phyloP scores from a whole-genome alignment of 92 coral and sea anemone genomes.

The Parazoanthus swiftii region DNA sequence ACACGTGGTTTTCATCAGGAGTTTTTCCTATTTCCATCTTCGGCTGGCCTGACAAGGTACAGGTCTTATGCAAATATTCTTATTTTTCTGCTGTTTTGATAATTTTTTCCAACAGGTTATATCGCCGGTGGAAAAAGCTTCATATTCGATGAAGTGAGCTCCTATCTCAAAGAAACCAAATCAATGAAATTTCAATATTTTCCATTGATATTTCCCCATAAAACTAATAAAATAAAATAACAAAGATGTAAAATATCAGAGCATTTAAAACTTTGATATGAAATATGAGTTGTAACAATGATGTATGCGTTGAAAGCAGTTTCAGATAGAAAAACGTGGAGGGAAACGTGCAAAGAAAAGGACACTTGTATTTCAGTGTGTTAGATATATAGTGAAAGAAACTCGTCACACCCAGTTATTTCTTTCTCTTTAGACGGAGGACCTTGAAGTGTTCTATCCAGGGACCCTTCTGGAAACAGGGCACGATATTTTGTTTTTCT shows the following conservation, averaged over 20 bases:
- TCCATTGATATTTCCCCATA: too few species aligned
- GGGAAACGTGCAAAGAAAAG: not conserved
- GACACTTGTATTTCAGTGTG: too few species aligned
- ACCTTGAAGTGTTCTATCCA: constrained; percentile 84
- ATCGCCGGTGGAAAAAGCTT: too few species aligned
- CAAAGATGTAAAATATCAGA: too few species aligned
- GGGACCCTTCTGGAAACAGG: constrained; percentile 97
- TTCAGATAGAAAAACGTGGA: too few species aligned
- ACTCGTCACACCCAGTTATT: not conserved
- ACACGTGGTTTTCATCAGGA: constrained; percentile 99
- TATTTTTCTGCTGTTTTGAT: not conserved
- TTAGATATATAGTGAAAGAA: not conserved
- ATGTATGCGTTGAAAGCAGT: too few species aligned
- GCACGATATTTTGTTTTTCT: constrained; percentile 96
- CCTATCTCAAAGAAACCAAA: not conserved
- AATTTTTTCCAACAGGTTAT: too few species aligned
- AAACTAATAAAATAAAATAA: too few species aligned
- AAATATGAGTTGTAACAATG: too few species aligned
- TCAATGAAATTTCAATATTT: too few species aligned
- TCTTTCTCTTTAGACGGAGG: constrained; percentile 71
- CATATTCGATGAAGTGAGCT: too few species aligned
- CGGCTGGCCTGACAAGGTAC: constrained; percentile 99
- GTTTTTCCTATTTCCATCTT: constrained; percentile 95
- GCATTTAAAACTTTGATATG: too few species aligned
- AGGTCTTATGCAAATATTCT: not conserved